Evolutionary conservation across 2,113 vertebrate species (phyloP), one percentile per base, ranked within the genome.

Genomic region (Phycodurus eques): DNA sequence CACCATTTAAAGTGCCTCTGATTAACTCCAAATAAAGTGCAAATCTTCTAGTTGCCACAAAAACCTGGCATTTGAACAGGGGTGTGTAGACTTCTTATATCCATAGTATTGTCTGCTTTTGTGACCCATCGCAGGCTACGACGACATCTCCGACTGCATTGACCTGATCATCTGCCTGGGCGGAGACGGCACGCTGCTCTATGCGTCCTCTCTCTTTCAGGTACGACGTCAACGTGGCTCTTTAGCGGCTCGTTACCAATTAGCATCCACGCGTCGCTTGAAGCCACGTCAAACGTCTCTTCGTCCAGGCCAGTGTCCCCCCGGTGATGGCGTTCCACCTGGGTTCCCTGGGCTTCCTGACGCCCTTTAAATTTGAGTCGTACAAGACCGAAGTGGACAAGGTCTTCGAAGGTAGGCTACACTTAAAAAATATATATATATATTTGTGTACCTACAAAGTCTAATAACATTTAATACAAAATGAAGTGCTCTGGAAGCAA

Each of bases 261-360:
- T n/a, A 63, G 61, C 61, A 0, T 63, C 1, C 3, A 2, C 0
- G 61, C 9, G 2, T 5, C 15, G 60, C 3, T 20, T 1, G 3
- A 39, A 39, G 6, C 27, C 2, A 35, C 22, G 4, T 62, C 66
- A 15, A 47, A 63, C 12, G 7, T 67, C 27, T 33, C 27, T n/a
- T 31, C 17, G 4, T 22, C 17, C 19, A 93, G 92, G 90, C 86
- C 72, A 94, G 93, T 22, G 93, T 94, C 27, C 93, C 93, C 43
- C 93, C 93, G 0, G 93, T 94, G 1, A 94, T 94, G 93, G 93
- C 93, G 0, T 94, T 94, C 81, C 93, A 92, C 72, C 93, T 94
- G 0, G 93, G 93, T 4, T 94, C 93, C 5, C 83, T 94, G 59
- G 93, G 93, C 8, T 94, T 94, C 79, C 85, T 94, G 71, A 94